Conservation (phyloP, 2,797 vertebrate genomes). For the Xenentodon cancila region DNA sequence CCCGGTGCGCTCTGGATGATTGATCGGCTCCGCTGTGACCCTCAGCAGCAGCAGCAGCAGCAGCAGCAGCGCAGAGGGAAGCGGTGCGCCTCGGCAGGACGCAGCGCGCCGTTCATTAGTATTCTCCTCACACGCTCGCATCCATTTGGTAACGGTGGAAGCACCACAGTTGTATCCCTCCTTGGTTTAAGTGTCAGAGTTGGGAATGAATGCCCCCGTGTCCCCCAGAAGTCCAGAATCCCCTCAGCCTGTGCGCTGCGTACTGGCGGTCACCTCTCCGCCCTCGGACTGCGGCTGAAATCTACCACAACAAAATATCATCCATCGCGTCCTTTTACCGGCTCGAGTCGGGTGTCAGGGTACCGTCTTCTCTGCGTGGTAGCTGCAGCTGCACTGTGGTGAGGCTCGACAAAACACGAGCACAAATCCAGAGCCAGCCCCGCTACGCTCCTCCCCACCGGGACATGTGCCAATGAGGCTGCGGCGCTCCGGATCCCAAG, state of each 20-base stretch:
- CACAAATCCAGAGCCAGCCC: conserved; percentile 44
- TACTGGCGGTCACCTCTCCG: background rate
- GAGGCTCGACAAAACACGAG: conserved; percentile 32
- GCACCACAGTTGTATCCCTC: conserved; percentile 7
- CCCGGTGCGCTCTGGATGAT: conserved; percentile 21
- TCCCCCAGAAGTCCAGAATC: background rate
- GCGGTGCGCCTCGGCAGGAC: conserved; percentile 49
- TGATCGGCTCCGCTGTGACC: conserved; percentile 42
- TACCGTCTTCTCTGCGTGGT: background rate
- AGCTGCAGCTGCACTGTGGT: conserved; percentile 38
- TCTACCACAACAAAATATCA: background rate
- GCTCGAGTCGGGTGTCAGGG: background rate
- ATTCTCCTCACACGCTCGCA: conserved; percentile 58
- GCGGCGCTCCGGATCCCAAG: background rate
- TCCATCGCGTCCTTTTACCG: background rate
- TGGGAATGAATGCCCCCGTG: too few relatives aligned
- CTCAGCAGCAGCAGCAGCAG: conserved; percentile 46
- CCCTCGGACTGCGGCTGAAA: background rate
- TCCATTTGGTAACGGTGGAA: conserved; percentile 41
- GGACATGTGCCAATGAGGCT: conserved; percentile 52
- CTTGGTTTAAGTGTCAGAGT: background rate
- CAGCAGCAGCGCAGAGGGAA: conserved; percentile 18
- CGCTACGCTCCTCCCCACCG: conserved; percentile 54
- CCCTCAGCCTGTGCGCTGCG: background rate
- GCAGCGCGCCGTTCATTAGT: conserved; percentile 60